A percentile compares a stretch with the other conserved stretches of the same genome.
These are phyloP conservation scores for Rhyzopertha dominica DNA, from an alignment of 1,140 invertebrate genomes.

Conservation along the genomic window DNA sequence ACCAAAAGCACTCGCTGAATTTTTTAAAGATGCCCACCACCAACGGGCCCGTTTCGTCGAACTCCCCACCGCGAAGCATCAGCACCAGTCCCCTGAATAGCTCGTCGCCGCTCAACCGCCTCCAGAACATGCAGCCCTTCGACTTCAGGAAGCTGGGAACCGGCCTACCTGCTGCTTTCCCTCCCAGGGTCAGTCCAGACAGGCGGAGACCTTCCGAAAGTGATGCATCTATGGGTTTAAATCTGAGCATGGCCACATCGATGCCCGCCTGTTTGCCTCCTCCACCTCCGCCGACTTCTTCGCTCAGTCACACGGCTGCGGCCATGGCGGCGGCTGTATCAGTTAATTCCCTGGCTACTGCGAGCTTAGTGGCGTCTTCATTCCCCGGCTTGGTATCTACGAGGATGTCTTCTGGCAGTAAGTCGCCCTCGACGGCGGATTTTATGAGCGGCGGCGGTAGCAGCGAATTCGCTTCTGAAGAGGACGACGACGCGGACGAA, in stretches of 20 bases:
- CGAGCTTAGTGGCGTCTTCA: conserved; percentile 46
- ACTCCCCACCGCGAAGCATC: conserved; percentile 45
- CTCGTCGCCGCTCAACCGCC: conserved; percentile 75
- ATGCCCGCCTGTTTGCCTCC: conserved; percentile 59
- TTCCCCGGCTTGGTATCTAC: conserved; percentile 43
- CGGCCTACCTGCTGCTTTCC: conserved; percentile 46
- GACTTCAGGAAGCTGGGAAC: conserved; percentile 77
- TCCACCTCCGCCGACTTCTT: conserved; percentile 50
- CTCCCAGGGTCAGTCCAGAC: conserved; percentile 43
- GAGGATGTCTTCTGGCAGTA: conserved; percentile 36
- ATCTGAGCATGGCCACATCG: conserved; percentile 55
- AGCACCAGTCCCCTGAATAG: conserved; percentile 52
- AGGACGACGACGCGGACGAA: conserved; percentile 62
- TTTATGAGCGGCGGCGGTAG: conserved; percentile 44
- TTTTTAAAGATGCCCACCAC: conserved; percentile 38
- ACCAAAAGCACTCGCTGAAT: conserved; percentile 46
- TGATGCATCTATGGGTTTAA: conserved; percentile 53
- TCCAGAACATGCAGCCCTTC: conserved; percentile 94
- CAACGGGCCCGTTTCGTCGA: conserved; percentile 34
- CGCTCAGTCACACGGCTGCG: conserved; percentile 53
- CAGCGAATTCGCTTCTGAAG: conserved; percentile 52
- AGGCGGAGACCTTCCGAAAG: conserved; percentile 48
- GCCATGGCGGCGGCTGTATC: conserved; percentile 48
- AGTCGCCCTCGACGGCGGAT: conserved; percentile 45
- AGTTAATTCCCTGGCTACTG: conserved; percentile 45